phyloP scores from a whole-genome alignment of 2,888 invertebrate genomes.

The Odontothrips loti region DNA sequence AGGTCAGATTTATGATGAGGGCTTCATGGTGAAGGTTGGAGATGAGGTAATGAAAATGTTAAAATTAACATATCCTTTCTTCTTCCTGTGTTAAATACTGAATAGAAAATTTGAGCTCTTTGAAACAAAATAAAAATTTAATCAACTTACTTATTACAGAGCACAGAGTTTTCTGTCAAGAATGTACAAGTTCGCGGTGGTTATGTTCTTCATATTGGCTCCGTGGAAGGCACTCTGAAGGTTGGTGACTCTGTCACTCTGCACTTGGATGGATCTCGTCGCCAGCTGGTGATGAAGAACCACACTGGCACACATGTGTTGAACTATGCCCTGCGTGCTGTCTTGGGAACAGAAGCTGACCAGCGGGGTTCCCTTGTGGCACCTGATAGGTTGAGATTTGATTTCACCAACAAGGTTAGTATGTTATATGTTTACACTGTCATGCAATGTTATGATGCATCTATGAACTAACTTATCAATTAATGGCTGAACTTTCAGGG shows the following conservation, averaged over 20 bases:
- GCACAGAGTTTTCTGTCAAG: constrained; percentile 84
- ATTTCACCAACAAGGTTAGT: constrained; percentile 83
- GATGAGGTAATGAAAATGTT: constrained; percentile 58
- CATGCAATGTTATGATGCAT: background rate
- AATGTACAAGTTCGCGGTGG: constrained; percentile 89
- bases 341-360: constrained; percentile 86
- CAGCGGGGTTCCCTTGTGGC: constrained; percentile 96
- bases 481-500: constrained; percentile 46
- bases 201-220: constrained; percentile 90
- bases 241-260: constrained; percentile 81
- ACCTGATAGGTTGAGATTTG: constrained; percentile 93
- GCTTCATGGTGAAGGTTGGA: constrained; percentile 74
- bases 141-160: constrained; percentile 44
- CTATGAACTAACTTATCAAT: constrained; percentile 15
- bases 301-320: constrained; percentile 97
- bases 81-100: constrained; percentile 28
- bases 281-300: constrained; percentile 95
- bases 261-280: constrained; percentile 76
- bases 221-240: constrained; percentile 72
- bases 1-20: constrained; percentile 96
- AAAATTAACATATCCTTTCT: too few species aligned
- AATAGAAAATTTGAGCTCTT: constrained; percentile 16
- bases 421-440: background rate
- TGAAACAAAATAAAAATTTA: background rate
- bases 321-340: constrained; percentile 87